Evolutionary conservation across 2,888 invertebrate genomes (phyloP), one percentile per base, ranked within the genome.

Genomic region (Netelia melanura): DNA sequence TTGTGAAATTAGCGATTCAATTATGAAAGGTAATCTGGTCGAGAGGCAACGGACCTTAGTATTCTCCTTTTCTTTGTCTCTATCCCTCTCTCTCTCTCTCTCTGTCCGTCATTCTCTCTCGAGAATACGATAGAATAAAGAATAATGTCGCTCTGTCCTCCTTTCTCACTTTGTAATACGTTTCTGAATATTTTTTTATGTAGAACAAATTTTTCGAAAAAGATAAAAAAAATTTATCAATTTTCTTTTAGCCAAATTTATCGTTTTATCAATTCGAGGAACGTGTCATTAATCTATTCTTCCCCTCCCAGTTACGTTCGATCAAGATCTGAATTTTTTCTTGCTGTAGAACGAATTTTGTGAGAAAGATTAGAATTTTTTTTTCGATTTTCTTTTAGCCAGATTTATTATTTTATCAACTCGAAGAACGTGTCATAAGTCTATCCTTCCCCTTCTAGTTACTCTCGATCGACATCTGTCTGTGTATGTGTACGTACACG

Each of bases 11-110:
- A 82, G 85, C 79, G 82, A 82, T 82, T 85, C 85, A 85, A 85
- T 85, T 85, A 85, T 79, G 74, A 85, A 79, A 79, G 75, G 82
- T 85, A 82, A 85, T 85, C 79, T 82, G 79, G 79, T 82, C 79
- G 81, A 76, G 75, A 79, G 77, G 80, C 75, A 78, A 65, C 74
- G 81, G 72, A 78, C 78, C 75, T 75, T 82, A 30, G 30, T 30
- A 3, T 30, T 30, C 30, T 30, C 30, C 5, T 5, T 5, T 30
- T 3, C 30, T 30, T 5, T 17, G 17, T 17, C 17, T 17, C 17
- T 17, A 17, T 17, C 17, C 0, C 17, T 17, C 17, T 17, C 17
- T 17, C 17, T 17, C 17, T 17, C 17, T 17, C 17, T 30, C 3
- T 65, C 61, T 54, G 71, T 70, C 80, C 3, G 30, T 81, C 74